These are phyloP conservation scores for Cryptus viduatorius DNA, from an alignment of 2,888 invertebrate species.

Conservation along the genomic window DNA sequence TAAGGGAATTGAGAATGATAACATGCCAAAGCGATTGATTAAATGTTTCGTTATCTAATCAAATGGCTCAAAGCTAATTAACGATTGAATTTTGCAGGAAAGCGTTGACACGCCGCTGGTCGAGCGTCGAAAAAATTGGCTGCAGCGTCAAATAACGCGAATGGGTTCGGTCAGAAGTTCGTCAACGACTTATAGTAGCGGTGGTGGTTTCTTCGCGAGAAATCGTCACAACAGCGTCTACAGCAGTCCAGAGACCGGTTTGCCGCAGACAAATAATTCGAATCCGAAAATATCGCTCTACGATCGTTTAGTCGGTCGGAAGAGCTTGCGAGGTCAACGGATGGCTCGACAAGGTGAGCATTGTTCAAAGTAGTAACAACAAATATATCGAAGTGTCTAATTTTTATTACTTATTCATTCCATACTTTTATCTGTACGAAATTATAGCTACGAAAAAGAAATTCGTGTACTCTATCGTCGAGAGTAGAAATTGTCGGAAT, in stretches of 20 bases:
- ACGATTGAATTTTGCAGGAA: slow-evolving; percentile 87
- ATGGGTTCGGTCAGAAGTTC: slow-evolving; percentile 95
- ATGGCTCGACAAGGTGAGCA: slow-evolving; percentile 89
- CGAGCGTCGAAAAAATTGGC: slow-evolving; percentile 94
- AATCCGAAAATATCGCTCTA: slow-evolving; percentile 92
- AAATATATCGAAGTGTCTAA: neutral
- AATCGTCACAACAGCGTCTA: slow-evolving; percentile 92
- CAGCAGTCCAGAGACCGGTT: slow-evolving; percentile 86
- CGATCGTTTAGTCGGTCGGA: slow-evolving; percentile 93
- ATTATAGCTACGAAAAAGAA: slow-evolving; percentile 4
- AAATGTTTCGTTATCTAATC: neutral
- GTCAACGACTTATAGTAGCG: slow-evolving; percentile 94
- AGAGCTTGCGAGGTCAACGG: slow-evolving; percentile 90
- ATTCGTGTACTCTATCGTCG: neutral
- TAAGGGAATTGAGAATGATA: too few species aligned
- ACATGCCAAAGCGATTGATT: too few species aligned
- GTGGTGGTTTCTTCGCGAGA: slow-evolving; percentile 90
- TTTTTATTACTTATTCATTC: neutral
- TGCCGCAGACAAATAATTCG: slow-evolving; percentile 82
- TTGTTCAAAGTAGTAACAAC: neutral
- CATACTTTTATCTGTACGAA: slow-evolving; percentile 2
- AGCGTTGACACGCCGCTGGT: slow-evolving; percentile 96
- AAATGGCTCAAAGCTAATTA: neutral
- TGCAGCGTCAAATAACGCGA: slow-evolving; percentile 93
- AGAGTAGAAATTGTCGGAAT: slow-evolving; percentile 9